These are phyloP conservation scores for Megaleporinus macrocephalus DNA, from an alignment of 2,113 vertebrate species.

Conservation along the genomic window DNA sequence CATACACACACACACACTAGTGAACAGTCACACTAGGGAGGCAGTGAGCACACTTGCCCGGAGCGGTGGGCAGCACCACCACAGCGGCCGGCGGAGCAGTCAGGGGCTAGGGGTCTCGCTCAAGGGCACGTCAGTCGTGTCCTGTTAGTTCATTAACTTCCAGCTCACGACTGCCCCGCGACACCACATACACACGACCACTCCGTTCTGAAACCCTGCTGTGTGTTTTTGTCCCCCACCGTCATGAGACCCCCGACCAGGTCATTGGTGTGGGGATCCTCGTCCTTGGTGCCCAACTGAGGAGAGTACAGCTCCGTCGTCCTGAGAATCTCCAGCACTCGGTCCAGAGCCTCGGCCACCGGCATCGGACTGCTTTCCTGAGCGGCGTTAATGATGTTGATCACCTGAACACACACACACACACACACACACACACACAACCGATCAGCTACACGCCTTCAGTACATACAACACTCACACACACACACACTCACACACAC, in stretches of 20 bases:
- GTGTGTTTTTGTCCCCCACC: slow-evolving; percentile 64
- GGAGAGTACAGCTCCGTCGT: slow-evolving; percentile 97
- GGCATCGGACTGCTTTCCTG: slow-evolving; percentile 94
- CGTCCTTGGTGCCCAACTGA: slow-evolving; percentile 90
- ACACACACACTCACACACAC: slow-evolving; percentile 8
- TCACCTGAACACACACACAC: slow-evolving; percentile 79
- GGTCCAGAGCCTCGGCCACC: slow-evolving; percentile 93
- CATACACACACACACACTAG: too few species aligned
- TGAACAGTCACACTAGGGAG: too few species aligned
- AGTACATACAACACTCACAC: slow-evolving; percentile 38
- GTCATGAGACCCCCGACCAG: slow-evolving; percentile 95
- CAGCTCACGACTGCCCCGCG: too few species aligned
- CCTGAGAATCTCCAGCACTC: slow-evolving; percentile 94
- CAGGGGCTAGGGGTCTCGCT: too few species aligned
- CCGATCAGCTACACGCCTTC: too few species aligned
- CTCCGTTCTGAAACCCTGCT: not conserved
- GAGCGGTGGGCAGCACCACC: too few species aligned
- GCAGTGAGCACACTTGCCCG: too few species aligned
- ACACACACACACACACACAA: slow-evolving; percentile 40
- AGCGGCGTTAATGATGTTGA: slow-evolving; percentile 96
- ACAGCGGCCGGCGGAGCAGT: too few species aligned
- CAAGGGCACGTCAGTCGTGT: too few species aligned
- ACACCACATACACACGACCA: too few species aligned
- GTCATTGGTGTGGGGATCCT: slow-evolving; percentile 94
- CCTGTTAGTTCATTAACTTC: too few species aligned